Conservation (phyloP, 1,140 invertebrate species). For the Belonocnema kinseyi region DNA sequence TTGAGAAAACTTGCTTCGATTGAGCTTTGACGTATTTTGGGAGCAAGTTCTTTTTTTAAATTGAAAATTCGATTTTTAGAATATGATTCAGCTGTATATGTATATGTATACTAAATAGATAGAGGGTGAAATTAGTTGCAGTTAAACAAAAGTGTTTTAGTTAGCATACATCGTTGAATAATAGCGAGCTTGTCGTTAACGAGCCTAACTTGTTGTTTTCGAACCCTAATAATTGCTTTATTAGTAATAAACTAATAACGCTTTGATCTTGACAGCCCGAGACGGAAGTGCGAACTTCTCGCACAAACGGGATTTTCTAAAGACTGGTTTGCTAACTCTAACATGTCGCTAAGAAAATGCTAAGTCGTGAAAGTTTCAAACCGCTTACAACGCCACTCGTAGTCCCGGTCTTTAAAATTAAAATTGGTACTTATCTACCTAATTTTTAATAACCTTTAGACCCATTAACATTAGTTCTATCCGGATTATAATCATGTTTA, state of each 20-base stretch:
- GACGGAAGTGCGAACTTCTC: constrained; percentile 16
- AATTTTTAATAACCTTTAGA: constrained; percentile 11
- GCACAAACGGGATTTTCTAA: constrained; percentile 17
- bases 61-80: too few relatives aligned
- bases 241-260: constrained; percentile 24
- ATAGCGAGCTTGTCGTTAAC: background rate
- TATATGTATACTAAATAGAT: background rate
- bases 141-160: constrained; percentile 1
- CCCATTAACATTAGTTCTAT: background rate
- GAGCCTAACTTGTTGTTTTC: constrained; percentile 8
- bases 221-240: background rate
- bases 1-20: too few relatives aligned
- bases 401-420: background rate
- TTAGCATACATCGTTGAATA: background rate
- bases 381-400: background rate
- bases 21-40: too few relatives aligned
- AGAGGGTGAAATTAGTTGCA: constrained; percentile 17
- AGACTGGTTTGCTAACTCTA: constrained; percentile 25
- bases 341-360: constrained; percentile 23
- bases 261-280: background rate
- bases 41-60: too few relatives aligned
- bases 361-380: constrained; percentile 22
- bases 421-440: background rate
- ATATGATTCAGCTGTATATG: too few relatives aligned
- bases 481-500: too few relatives aligned